Percentiles rank a stretch among this genome's conserved stretches.
Evolutionary conservation across 2,113 vertebrate species (phyloP).

Genomic region (Charina bottae): DNA sequence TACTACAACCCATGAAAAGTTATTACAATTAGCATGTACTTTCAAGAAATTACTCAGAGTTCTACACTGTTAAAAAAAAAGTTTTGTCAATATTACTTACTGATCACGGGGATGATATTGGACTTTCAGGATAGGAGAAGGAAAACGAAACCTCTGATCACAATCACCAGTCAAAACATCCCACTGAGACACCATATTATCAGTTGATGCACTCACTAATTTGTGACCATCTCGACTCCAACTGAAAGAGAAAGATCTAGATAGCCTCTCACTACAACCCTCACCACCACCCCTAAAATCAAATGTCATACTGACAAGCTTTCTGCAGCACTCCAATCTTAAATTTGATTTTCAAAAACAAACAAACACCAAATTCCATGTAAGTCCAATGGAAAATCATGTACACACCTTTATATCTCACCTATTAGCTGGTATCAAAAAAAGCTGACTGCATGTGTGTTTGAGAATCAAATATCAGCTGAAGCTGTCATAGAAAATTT

Average conservation of each 20-base stretch:
- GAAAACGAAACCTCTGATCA: constrained; percentile 96
- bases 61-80: not conserved
- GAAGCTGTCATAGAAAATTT: not conserved
- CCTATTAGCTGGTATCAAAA: not conserved
- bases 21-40: not conserved
- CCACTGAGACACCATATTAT: constrained; percentile 98
- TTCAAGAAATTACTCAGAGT: rapidly evolving
- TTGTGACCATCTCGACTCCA: constrained; percentile 99
- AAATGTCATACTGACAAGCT: not conserved
- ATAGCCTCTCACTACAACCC: not conserved
- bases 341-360: not conserved
- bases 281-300: not conserved
- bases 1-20: too few relatives aligned
- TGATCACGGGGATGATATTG: constrained; percentile 96
- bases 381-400: not conserved
- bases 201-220: constrained; percentile 94
- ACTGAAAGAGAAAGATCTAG: constrained; percentile 66
- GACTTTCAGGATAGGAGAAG: constrained; percentile 95
- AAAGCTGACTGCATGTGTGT: not conserved
- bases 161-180: constrained; percentile 97
- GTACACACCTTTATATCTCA: rapidly evolving
- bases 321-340: not conserved
- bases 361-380: not conserved
- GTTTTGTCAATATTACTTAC: constrained; percentile 75
- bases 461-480: not conserved